Conservation (phyloP, 2,113 vertebrate genomes). For the Upupa epops region DNA sequence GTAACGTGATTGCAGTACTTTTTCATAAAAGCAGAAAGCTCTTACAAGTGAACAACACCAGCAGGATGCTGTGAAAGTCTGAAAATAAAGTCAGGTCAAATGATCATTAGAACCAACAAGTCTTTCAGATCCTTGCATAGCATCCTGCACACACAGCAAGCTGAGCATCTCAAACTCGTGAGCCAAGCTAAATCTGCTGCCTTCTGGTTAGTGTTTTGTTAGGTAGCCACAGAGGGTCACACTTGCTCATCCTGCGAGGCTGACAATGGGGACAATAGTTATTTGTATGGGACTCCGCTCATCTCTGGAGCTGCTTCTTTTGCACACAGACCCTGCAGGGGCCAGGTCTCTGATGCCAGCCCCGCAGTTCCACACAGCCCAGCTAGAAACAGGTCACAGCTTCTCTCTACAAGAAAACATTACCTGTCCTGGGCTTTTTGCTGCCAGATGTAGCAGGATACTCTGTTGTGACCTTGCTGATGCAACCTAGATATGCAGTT, state of each 20-base stretch:
- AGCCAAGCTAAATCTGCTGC: neutral
- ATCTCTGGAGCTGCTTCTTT: neutral
- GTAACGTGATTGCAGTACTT: neutral
- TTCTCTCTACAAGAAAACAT: neutral
- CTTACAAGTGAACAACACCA: neutral
- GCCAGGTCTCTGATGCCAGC: rapidly evolving
- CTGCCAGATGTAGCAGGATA: neutral
- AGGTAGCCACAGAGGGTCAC: neutral
- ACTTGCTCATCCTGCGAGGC: neutral
- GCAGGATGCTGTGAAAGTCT: neutral
- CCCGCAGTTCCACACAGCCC: rapidly evolving
- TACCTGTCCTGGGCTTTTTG: neutral
- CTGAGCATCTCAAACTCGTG: neutral
- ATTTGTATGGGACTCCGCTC: neutral
- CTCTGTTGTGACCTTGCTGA: neutral
- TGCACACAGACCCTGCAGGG: rapidly evolving
- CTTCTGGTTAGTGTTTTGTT: neutral
- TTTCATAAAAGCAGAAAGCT: neutral
- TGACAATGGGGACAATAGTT: neutral
- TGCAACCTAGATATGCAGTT: neutral
- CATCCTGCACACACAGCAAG: neutral
- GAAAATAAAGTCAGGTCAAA: neutral
- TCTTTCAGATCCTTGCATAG: neutral
- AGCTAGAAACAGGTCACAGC: rapidly evolving
- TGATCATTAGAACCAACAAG: neutral